These are phyloP conservation scores for Mylabris sibirica DNA, from an alignment of 2,888 invertebrate species.

Conservation along the genomic window DNA sequence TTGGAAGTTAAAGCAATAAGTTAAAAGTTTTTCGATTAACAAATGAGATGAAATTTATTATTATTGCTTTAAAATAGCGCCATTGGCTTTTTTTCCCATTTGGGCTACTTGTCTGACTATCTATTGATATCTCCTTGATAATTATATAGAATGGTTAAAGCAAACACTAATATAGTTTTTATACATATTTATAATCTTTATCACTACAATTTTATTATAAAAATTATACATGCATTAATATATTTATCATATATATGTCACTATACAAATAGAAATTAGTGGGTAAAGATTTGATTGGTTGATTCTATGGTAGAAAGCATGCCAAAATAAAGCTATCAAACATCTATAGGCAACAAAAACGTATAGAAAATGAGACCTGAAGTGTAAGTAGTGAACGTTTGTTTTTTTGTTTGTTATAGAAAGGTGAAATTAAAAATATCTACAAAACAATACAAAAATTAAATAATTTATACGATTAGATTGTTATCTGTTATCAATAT, in stretches of 20 bases:
- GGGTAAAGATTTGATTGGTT: slow-evolving; percentile 38
- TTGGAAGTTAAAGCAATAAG: no score
- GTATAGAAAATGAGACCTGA: background rate
- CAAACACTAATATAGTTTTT: slow-evolving; percentile 42
- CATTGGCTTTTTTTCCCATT: background rate
- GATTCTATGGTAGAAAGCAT: slow-evolving; percentile 21
- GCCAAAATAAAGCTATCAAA: background rate
- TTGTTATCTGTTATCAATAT: slow-evolving; percentile 17
- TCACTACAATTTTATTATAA: slow-evolving; percentile 58
- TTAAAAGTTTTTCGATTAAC: no score
- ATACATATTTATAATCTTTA: slow-evolving; percentile 58
- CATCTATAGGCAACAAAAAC: background rate
- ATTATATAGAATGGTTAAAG: background rate
- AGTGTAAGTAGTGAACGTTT: background rate
- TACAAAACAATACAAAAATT: slow-evolving; percentile 7
- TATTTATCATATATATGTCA: slow-evolving; percentile 41
- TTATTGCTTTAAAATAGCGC: no score
- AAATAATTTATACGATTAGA: slow-evolving; percentile 9
- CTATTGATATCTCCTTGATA: background rate
- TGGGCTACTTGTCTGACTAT: background rate
- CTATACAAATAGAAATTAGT: slow-evolving; percentile 41
- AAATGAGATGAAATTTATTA: no score
- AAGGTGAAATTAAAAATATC: background rate
- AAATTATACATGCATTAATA: slow-evolving; percentile 54
- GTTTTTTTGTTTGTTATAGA: background rate